phyloP scores from a whole-genome alignment of 2,888 invertebrate species.

The Spisula solida region DNA sequence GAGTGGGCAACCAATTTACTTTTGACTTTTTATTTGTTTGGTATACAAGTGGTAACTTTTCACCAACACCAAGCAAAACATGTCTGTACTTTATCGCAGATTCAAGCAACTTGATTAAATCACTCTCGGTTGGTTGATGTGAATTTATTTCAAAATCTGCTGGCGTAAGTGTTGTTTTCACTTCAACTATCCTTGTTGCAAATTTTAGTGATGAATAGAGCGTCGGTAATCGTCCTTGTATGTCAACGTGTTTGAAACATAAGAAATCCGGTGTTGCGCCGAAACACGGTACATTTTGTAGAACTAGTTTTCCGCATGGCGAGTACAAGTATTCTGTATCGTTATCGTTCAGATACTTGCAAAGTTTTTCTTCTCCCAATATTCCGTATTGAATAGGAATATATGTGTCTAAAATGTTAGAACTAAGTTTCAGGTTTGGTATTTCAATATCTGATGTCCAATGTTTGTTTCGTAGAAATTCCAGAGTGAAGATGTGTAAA shows the following conservation, averaged over 20 bases:
- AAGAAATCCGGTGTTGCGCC: conserved; percentile 27
- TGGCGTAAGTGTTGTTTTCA: conserved; percentile 13
- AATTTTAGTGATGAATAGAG: not conserved
- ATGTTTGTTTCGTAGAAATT: not conserved
- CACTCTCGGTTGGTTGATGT: not conserved
- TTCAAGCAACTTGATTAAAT: not conserved
- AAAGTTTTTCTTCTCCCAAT: conserved; percentile 1
- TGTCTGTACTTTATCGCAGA: conserved; percentile 17
- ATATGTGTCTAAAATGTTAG: no score
- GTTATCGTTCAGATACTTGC: not conserved
- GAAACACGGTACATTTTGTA: conserved; percentile 19
- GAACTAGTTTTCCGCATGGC: not conserved
- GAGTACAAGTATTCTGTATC: not conserved
- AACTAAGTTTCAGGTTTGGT: not conserved
- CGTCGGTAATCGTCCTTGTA: not conserved
- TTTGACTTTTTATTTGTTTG: no score
- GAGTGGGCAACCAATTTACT: no score
- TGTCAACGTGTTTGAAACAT: not conserved
- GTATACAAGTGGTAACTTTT: no score
- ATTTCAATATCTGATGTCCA: not conserved
- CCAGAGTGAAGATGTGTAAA: not conserved
- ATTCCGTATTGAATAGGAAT: conserved; percentile 4
- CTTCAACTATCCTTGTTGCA: conserved; percentile 14
- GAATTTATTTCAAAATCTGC: not conserved
- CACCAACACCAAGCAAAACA: not conserved